Base-by-base conservation (phyloP, 1,140 invertebrate species). In the Bombus waltoni region DNA sequence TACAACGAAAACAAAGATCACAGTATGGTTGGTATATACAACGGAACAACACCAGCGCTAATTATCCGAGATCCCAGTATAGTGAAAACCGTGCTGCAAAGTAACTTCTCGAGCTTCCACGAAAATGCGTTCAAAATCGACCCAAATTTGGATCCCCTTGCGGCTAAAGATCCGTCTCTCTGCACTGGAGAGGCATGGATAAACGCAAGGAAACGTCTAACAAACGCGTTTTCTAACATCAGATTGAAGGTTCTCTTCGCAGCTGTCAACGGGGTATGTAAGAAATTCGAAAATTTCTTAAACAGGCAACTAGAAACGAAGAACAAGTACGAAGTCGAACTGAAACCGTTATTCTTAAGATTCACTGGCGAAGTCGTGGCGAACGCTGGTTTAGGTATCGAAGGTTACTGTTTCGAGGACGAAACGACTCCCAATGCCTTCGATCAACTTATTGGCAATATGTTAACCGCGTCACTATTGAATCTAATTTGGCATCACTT, bases 311-410 rank as follows among this genome's bases (percentile, higher is more conserved):
- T 89, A 5, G 35, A 77, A 2, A 44, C 83, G 42, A 73, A 38
- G 2, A 0, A 59, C 72, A 66, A 75, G 25, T 72, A 83, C 71
- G 91, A 93, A n/a, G 47, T 89, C 1, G 93, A 95, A 28, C 40
- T 91, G 10, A 94, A 94, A 83, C 85, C 93, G 44, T 35, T 94
- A 1, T 94, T 22, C 22, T 74, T 93, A 2, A 93, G 93, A 82
- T 96, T 93, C 73, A 96, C 96, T 2, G 94, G 94, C 0, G 96
- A 96, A 59, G 94, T 95, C n/a, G 94, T 96, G 9, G 94, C 95
- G 6, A 94, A 93, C 74, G 94, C 94, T n/a, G 96, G 94, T 1
- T 93, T 96, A 84, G 96, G 95, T 5, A 91, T 96, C 15, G 87
- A 93, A 22, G 91, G 90, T 1, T 38, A 80, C 25, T 87, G 87